These are phyloP conservation scores for Thalassarche chlororhynchos DNA, from an alignment of 2,113 vertebrate genomes.

Conservation along the genomic window DNA sequence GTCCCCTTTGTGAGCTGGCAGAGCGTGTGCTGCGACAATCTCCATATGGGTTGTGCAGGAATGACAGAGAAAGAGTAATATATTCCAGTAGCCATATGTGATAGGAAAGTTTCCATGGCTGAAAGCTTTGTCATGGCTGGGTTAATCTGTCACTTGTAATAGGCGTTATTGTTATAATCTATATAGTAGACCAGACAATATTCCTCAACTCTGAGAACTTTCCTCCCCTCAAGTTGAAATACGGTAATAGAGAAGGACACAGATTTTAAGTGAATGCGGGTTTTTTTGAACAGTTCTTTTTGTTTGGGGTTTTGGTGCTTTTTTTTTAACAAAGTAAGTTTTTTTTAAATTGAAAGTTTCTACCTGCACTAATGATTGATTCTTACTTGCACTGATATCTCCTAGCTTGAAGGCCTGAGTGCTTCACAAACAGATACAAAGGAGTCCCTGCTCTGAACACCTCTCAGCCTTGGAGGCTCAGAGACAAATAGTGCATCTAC, in stretches of 20 bases:
- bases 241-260: background rate
- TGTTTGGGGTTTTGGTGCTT: background rate
- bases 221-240: background rate
- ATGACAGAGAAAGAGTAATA: background rate
- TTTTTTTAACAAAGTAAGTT: background rate
- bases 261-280: background rate
- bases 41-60: background rate
- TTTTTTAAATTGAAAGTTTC: background rate
- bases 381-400: background rate
- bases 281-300: background rate
- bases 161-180: background rate
- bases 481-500: background rate
- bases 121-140: background rate
- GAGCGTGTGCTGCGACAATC: background rate
- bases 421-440: background rate
- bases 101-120: background rate
- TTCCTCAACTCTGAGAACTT: background rate
- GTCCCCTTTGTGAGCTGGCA: slow-evolving; percentile 2
- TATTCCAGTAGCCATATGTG: background rate
- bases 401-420: background rate
- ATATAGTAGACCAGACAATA: background rate
- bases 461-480: background rate
- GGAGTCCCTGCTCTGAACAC: background rate
- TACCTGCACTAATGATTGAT: background rate
- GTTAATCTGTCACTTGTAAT: background rate